Evolutionary conservation across 2,113 vertebrate species (phyloP).

Genomic region (Sylvietta virens): DNA sequence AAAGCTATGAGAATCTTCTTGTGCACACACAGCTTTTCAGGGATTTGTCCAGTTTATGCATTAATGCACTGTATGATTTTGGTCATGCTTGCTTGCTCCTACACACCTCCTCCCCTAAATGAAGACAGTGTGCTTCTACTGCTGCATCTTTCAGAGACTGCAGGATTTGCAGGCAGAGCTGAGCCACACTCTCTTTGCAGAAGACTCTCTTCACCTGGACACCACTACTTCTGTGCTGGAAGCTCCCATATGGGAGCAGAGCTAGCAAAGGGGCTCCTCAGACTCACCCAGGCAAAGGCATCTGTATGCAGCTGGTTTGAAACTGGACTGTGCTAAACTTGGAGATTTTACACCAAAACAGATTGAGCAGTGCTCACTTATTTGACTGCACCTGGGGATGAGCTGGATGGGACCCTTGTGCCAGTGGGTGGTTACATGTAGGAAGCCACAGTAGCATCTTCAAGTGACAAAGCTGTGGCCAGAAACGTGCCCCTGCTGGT

Average conservation of each 20-base stretch:
- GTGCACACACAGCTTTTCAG: not conserved
- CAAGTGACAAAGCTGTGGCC: not conserved
- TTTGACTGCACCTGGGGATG: not conserved
- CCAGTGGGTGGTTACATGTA: accelerated
- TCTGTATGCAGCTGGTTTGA: not conserved
- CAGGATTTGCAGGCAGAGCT: not conserved
- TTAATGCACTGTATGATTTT: not conserved
- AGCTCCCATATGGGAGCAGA: not conserved
- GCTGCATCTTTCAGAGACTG: not conserved
- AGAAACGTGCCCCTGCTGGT: not conserved
- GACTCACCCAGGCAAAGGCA: not conserved
- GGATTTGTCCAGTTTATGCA: not conserved
- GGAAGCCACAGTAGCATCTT: not conserved
- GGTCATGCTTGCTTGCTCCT: not conserved
- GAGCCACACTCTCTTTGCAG: not conserved
- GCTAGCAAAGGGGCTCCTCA: not conserved
- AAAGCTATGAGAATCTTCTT: not conserved
- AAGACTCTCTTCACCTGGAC: not conserved
- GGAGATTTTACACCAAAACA: not conserved
- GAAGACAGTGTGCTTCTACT: not conserved
- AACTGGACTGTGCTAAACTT: not conserved
- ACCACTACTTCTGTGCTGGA: not conserved
- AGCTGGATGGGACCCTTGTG: not conserved
- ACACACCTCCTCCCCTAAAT: not conserved
- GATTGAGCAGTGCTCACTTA: not conserved